A percentile compares a stretch with the other conserved stretches of the same genome.
These are phyloP conservation scores for Micrasema minimum DNA, from an alignment of 1,140 invertebrate species.

Conservation along the genomic window DNA sequence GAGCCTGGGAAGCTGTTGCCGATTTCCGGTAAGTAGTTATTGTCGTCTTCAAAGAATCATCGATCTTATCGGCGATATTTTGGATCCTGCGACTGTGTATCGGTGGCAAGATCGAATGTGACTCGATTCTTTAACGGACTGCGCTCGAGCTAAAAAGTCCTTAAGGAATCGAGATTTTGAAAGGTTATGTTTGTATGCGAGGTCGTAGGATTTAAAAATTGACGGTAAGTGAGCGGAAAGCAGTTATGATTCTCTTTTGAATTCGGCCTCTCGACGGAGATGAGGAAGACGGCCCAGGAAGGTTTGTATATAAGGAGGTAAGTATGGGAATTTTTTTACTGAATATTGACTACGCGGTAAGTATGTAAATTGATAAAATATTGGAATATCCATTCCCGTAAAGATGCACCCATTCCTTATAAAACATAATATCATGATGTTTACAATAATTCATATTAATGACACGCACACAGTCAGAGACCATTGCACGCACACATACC, in stretches of 20 bases:
- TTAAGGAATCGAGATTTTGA: slow-evolving; percentile 8
- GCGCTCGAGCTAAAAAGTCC: slow-evolving; percentile 20
- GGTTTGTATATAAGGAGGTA: slow-evolving; percentile 24
- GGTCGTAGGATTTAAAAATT: slow-evolving; percentile 21
- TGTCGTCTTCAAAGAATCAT: slow-evolving; percentile 32
- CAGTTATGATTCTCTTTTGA: slow-evolving; percentile 34
- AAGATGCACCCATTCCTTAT: slow-evolving; percentile 1
- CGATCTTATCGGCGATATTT: slow-evolving; percentile 38
- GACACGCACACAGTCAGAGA: neutral
- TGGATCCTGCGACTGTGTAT: slow-evolving; percentile 12
- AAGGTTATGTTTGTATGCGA: slow-evolving; percentile 1
- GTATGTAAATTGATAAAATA: slow-evolving; percentile 23
- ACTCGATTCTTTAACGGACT: slow-evolving; percentile 17
- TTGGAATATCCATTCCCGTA: slow-evolving; percentile 31
- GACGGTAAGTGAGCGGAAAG: slow-evolving; percentile 24
- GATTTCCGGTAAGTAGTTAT: neutral
- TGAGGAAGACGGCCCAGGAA: neutral
- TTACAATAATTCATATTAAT: slow-evolving; percentile 10
- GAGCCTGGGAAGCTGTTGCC: neutral
- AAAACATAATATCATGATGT: neutral
- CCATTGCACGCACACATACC: neutral
- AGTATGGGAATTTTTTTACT: slow-evolving; percentile 9
- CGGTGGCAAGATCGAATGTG: neutral
- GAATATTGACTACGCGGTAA: neutral
- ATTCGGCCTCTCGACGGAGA: slow-evolving; percentile 22